Evolutionary conservation across 1,140 invertebrate species (phyloP), one percentile per base, ranked within the genome.

Genomic region (Atta cephalotes): DNA sequence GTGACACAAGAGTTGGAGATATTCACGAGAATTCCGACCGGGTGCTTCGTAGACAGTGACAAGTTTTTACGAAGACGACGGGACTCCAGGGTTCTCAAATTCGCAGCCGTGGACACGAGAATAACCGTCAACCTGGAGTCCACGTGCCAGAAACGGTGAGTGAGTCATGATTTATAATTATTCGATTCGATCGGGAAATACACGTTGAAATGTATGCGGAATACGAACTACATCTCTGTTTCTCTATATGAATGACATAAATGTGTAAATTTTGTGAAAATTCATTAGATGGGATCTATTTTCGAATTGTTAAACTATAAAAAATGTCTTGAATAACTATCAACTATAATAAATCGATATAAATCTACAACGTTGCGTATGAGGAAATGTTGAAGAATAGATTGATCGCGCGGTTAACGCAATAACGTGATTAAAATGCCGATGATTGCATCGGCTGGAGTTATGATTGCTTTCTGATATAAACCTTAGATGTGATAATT

Each of bases 71-170:
- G 35, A 16, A 7, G 62, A 72, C 80, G 87, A 60, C 70, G 51
- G 28, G 53, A 31, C 28, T n/a, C 16, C 81, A 45, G 25, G 79
- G 6, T 56, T 35, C 51, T 21, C 60, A 25, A 28, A 71, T 79
- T 68, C 82, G 28, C 82, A 80, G 35, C 90, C 93, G 92, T 95
- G 94, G 94, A 96, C 91, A 92, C 92, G 90, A 92, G 93, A 92
- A 93, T 90, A 88, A 92, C 94, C 93, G 93, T 95, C 95, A 95
- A 95, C 94, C 95, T 96, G 95, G 95, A 96, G 95, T 92, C 95
- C 92, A 94, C 95, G 94, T 96, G 95, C 91, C 95, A 95, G 53
- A 96, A 96, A 93, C 94, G 96, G 96, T 96, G 86, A 94, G 92
- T 86, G 70, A 68, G 31, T 21, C 45, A 45, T 1, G n/a, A 45